Conservation (phyloP, 2,888 invertebrate species). For the Pollenia labialis region DNA sequence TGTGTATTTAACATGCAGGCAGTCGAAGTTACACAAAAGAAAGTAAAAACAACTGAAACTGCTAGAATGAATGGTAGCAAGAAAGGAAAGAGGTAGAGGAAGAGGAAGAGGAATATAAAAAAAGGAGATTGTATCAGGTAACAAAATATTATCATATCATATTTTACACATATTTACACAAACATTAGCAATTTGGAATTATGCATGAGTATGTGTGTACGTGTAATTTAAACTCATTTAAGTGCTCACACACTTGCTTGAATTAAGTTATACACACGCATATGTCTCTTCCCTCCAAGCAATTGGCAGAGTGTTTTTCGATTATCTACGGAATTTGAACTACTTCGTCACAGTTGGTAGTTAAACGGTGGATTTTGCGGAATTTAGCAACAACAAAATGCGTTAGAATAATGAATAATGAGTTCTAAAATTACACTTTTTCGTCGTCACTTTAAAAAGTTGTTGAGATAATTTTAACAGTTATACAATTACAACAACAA, state of each 20-base stretch:
- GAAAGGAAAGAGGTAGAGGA: neutral
- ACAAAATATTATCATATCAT: slow-evolving; percentile 45
- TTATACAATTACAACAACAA: too few relatives aligned
- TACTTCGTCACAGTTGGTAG: too few relatives aligned
- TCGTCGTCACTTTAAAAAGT: too few relatives aligned
- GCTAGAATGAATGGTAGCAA: neutral
- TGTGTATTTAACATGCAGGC: neutral
- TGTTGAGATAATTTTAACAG: too few relatives aligned
- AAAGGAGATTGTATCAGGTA: slow-evolving; percentile 42
- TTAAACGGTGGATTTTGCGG: too few relatives aligned
- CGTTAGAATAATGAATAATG: too few relatives aligned
- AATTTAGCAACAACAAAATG: too few relatives aligned
- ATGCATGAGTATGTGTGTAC: neutral
- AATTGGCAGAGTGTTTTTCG: too few relatives aligned
- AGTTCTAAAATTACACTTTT: too few relatives aligned
- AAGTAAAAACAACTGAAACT: neutral
- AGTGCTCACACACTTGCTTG: neutral
- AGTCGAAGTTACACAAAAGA: neutral
- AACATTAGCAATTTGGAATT: neutral
- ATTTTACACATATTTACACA: neutral
- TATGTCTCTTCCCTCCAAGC: too few relatives aligned
- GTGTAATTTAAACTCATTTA: slow-evolving; percentile 3
- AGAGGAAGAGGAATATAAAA: neutral
- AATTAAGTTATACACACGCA: neutral
- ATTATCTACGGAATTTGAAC: too few relatives aligned